These are phyloP conservation scores for Solea solea DNA, from an alignment of 2,113 vertebrate species.

Conservation along the genomic window DNA sequence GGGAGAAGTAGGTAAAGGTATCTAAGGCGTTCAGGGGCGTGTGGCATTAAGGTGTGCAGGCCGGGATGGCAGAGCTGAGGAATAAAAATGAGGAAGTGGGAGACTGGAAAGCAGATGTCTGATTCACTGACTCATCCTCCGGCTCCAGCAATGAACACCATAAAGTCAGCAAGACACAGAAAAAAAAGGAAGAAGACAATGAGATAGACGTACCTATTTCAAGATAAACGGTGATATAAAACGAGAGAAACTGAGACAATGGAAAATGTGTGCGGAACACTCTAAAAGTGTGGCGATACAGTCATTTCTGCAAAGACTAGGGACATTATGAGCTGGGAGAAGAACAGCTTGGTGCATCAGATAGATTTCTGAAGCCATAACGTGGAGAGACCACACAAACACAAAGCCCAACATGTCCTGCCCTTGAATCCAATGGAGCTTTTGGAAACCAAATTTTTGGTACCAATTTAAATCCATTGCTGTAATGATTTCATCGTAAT, in stretches of 20 bases:
- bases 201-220: conserved; percentile 10
- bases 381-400: not conserved
- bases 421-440: too few species aligned
- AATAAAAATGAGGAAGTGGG: conserved; percentile 50
- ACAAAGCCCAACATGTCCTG: too few species aligned
- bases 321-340: not conserved
- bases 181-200: not conserved
- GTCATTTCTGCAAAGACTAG: not conserved
- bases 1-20: not conserved
- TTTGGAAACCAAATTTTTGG: too few species aligned
- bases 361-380: not conserved
- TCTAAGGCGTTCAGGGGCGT: conserved; percentile 21
- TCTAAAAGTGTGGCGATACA: not conserved
- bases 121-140: conserved; percentile 43
- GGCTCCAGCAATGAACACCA: conserved; percentile 18
- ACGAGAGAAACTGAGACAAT: conserved; percentile 11
- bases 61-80: conserved; percentile 16
- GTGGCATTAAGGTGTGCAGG: conserved; percentile 32
- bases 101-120: conserved; percentile 48
- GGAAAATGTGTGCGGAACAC: conserved; percentile 8
- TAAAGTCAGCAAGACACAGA: conserved; percentile 11
- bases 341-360: not conserved
- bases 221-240: conserved; percentile 24
- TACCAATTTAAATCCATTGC: too few species aligned
- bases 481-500: too few species aligned